Percentiles rank a stretch among this genome's conserved stretches.
These are phyloP conservation scores for Homarus americanus DNA, from an alignment of 1,140 invertebrate genomes.

Conservation along the genomic window DNA sequence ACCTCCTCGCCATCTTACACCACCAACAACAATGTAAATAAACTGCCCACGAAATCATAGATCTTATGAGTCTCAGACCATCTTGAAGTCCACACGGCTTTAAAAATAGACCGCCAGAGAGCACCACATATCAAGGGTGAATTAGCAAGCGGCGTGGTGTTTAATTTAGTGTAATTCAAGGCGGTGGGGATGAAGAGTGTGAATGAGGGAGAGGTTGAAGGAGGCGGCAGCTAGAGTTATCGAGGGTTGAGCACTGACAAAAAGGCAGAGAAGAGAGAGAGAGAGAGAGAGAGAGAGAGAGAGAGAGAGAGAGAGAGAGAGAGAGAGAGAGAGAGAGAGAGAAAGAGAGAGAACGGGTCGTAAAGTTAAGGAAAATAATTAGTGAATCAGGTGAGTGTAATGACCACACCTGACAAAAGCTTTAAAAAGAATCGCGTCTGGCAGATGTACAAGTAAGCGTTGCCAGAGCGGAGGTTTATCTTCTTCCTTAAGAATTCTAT, in stretches of 20 bases:
- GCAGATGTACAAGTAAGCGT: not conserved
- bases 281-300: not conserved
- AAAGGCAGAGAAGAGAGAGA: too few relatives aligned
- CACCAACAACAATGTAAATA: not conserved
- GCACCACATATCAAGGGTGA: not conserved
- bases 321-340: not conserved
- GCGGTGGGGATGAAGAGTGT: not conserved
- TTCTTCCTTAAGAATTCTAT: too few relatives aligned
- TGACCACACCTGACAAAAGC: not conserved
- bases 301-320: not conserved
- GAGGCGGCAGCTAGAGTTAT: too few relatives aligned
- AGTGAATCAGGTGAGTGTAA: not conserved
- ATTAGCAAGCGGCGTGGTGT: not conserved
- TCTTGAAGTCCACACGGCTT: not conserved
- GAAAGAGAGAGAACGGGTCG: not conserved
- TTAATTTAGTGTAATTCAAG: constrained; percentile 4
- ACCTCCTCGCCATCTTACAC: not conserved
- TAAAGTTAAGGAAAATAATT: constrained; percentile 17
- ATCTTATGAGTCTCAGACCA: not conserved
- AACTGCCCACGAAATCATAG: not conserved
- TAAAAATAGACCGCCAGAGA: not conserved
- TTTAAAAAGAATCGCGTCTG: not conserved
- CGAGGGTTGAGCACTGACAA: too few relatives aligned
- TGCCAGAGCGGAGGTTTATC: not conserved
- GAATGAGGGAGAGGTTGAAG: not conserved